Evolutionary conservation across 2,113 vertebrate genomes (phyloP).

Genomic region (Heloderma charlesbogerti): DNA sequence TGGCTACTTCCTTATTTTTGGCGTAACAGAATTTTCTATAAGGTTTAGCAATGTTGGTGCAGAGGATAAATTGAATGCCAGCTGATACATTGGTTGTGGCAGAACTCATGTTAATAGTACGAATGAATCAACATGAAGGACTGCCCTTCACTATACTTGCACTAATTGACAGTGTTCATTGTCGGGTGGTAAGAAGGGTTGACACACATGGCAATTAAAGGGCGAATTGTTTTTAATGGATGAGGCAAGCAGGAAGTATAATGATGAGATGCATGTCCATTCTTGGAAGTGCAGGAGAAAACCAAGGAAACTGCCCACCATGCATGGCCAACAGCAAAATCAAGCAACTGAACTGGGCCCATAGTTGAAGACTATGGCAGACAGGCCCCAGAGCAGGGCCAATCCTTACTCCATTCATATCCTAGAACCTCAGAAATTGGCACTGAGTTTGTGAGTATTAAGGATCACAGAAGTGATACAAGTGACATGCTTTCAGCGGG

Average conservation of each 20-base stretch:
- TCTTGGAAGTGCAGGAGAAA: background rate
- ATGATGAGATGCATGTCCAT: background rate
- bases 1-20: slow-evolving; percentile 24
- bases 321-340: background rate
- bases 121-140: slow-evolving; percentile 45
- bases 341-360: background rate
- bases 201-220: background rate
- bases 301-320: background rate
- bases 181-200: background rate
- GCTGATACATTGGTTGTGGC: slow-evolving; percentile 53
- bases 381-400: background rate
- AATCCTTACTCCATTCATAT: background rate
- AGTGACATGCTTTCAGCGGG: background rate
- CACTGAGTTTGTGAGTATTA: background rate
- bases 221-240: slow-evolving; percentile 14
- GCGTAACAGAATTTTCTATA: slow-evolving; percentile 43
- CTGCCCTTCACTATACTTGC: background rate
- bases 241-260: background rate
- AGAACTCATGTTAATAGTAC: slow-evolving; percentile 47
- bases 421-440: background rate
- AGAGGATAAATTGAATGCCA: slow-evolving; percentile 52
- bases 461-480: background rate
- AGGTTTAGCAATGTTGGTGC: slow-evolving; percentile 33
- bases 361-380: background rate
- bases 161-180: slow-evolving; percentile 51